Base-by-base conservation (phyloP, 1,140 invertebrate genomes). In the Euschistus heros region DNA sequence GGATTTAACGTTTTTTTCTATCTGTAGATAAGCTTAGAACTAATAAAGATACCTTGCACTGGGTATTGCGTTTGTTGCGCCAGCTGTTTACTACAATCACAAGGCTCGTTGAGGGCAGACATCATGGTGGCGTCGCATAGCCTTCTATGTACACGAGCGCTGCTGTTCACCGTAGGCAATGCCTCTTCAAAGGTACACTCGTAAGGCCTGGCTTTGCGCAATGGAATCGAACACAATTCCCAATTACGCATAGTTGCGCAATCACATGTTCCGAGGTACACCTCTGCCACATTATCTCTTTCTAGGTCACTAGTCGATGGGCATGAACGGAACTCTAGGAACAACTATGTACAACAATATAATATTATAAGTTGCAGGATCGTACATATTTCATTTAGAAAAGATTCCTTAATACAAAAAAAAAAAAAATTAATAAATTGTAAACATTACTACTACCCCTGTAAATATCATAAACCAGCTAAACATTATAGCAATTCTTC, bases 161-260 rank as follows among this genome's bases (percentile, higher is more conserved):
- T 20, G 26, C 17, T 37, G 14, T 50, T 50, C 26, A 33, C n/a
- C 52, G 22, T 27, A 18, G 44, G 26, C 18, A 22, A 22, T 61
- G 33, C 61, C 30, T 67, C 66, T 5, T 33, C 20, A 30, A 67
- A 67, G 8, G 37, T 30, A 22, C 66, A 67, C 24, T 67, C 66
- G 30, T 67, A 37, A 10, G 66, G 61, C 10, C 66, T 15, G 22
- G 26, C 47, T 27, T 52, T 50, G 18, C 42, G 20, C 10, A 67
- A 50, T 1, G 59, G 46, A 17, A 37, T 7, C 18, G 44, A 62
- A 46, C 66, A 67, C 4, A 63, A 18, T 18, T 67, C 57, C 66
- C 66, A 67, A 24, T 15, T 52, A 4, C 61, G 22, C 15, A 67
- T 46, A 2, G 47, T 54, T 6, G 60, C 63, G 18, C 66, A 67